Percentiles rank a stretch among this genome's conserved stretches.
phyloP scores from a whole-genome alignment of 2,113 vertebrate genomes.

The Hippocampus comes region DNA sequence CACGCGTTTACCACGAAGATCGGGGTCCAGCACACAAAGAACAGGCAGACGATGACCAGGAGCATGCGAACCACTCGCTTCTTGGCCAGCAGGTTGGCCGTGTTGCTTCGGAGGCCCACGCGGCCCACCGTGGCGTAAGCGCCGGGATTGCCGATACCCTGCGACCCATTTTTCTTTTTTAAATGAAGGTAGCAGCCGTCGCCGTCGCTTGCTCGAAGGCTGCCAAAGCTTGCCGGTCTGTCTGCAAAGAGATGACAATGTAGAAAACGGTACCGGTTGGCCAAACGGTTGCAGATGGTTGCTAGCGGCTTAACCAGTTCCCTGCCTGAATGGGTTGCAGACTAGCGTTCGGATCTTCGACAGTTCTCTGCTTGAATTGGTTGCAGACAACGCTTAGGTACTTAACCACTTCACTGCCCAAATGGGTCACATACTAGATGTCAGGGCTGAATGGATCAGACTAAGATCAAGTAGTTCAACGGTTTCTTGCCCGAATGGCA shows the following conservation, averaged over 20 bases:
- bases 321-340: not conserved
- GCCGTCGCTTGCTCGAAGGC: slow-evolving; percentile 73
- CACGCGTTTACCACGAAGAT: slow-evolving; percentile 92
- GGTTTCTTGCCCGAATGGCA: no score
- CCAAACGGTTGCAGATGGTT: not conserved
- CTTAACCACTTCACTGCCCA: no score
- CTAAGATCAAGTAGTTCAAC: no score
- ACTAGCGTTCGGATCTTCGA: no score
- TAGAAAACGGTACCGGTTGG: not conserved
- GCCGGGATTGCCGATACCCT: not conserved
- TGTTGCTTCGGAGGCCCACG: slow-evolving; percentile 74
- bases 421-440: no score
- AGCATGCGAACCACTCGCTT: slow-evolving; percentile 97
- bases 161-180: slow-evolving; percentile 49
- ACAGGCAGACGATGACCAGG: slow-evolving; percentile 90
- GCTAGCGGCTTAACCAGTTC: not conserved
- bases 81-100: slow-evolving; percentile 89
- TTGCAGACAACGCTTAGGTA: no score
- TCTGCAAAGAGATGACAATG: slow-evolving; percentile 65
- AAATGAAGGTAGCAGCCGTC: slow-evolving; percentile 85
- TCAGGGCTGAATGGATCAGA: not conserved
- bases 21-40: slow-evolving; percentile 97
- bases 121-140: slow-evolving; percentile 58
- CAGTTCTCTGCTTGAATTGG: no score
- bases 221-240: slow-evolving; percentile 71